Conservation (phyloP, 1,140 invertebrate genomes). For the Paralvinella palmiformis region DNA sequence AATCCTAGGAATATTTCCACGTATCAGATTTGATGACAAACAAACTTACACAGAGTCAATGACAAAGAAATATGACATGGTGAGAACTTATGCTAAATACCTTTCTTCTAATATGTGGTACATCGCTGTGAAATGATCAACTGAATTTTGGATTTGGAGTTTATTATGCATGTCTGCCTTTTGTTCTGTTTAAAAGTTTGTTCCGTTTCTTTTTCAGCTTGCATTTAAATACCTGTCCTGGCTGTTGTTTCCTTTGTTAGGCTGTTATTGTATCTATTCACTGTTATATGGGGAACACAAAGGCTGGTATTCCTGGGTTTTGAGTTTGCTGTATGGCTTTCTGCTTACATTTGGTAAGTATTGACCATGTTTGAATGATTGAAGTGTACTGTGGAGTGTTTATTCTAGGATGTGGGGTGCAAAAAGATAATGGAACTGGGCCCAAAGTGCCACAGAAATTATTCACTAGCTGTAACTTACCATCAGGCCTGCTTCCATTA, state of each 20-base stretch:
- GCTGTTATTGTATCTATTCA: conserved; percentile 91
- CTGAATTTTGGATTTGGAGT: too few species aligned
- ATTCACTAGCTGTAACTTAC: too few species aligned
- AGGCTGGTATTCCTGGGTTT: conserved; percentile 88
- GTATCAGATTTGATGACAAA: conserved; percentile 81
- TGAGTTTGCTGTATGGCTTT: conserved; percentile 96
- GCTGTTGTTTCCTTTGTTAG: conserved; percentile 86
- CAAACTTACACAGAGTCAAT: conserved; percentile 93
- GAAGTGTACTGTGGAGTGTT: too few species aligned
- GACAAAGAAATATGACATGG: conserved; percentile 88
- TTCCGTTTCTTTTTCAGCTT: conserved; percentile 52
- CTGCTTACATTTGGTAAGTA: conserved; percentile 84
- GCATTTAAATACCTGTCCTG: conserved; percentile 95
- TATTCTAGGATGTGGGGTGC: too few species aligned
- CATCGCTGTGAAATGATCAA: too few species aligned
- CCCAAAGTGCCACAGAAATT: too few species aligned
- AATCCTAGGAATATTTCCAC: conserved; percentile 72
- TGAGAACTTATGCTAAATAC: conserved; percentile 27
- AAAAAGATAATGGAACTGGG: too few species aligned
- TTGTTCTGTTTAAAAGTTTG: not conserved
- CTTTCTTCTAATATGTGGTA: too few species aligned
- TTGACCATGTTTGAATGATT: too few species aligned
- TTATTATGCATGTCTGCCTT: not conserved
- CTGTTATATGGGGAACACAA: conserved; percentile 96
- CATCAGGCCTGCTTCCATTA: too few species aligned